phyloP scores from a whole-genome alignment of 2,888 invertebrate genomes.

The Papilio protenor region DNA sequence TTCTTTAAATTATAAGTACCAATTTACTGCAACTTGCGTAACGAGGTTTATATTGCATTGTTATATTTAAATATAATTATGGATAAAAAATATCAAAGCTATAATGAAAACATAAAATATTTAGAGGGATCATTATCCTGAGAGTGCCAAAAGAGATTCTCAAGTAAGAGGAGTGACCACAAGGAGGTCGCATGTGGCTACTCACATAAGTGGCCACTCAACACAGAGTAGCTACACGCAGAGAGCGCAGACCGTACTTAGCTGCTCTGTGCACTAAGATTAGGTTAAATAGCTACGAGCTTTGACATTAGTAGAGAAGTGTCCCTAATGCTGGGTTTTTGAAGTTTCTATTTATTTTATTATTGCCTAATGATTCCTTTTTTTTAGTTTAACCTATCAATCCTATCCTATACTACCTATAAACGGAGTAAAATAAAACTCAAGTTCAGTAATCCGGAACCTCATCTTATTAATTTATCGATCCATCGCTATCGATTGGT shows the following conservation, averaged over 20 bases:
- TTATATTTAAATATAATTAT: too few species aligned
- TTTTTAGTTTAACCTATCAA: too few species aligned
- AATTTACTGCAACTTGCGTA: too few species aligned
- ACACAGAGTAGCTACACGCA: neutral
- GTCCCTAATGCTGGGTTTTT: neutral
- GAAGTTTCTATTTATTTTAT: too few species aligned
- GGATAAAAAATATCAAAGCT: neutral
- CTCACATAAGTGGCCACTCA: slow-evolving; percentile 3
- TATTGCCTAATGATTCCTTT: too few species aligned
- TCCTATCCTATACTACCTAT: too few species aligned
- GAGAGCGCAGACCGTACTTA: neutral
- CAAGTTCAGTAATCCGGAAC: too few species aligned
- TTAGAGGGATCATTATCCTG: slow-evolving; percentile 11
- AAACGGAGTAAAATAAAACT: too few species aligned
- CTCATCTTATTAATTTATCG: too few species aligned
- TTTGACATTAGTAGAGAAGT: neutral
- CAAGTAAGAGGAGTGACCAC: neutral
- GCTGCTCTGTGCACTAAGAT: neutral
- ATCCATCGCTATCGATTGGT: too few species aligned
- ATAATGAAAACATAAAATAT: neutral
- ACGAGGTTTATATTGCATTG: too few species aligned
- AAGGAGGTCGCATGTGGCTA: slow-evolving; percentile 3
- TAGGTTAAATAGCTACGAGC: neutral
- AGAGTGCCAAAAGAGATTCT: neutral
- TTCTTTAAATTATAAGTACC: too few species aligned